These are phyloP conservation scores for Teleiodes luculella DNA, from an alignment of 2,888 invertebrate species.

Conservation along the genomic window DNA sequence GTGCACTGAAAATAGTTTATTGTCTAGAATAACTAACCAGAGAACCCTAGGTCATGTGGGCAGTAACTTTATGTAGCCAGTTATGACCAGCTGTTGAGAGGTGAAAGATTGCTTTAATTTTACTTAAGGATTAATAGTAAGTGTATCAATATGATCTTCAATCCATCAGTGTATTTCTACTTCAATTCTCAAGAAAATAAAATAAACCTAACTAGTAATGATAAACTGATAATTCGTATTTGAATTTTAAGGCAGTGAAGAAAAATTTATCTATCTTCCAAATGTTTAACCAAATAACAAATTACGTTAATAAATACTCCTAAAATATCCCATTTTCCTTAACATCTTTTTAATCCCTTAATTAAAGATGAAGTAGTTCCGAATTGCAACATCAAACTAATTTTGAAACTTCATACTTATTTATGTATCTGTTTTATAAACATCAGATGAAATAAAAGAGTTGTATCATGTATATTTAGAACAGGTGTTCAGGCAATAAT, in stretches of 20 bases:
- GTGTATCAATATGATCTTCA: too few relatives aligned
- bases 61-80: neutral
- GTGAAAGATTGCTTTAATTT: neutral
- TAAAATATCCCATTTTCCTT: too few relatives aligned
- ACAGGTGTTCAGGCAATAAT: constrained; percentile 24
- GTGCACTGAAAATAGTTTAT: neutral
- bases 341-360: too few relatives aligned
- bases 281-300: too few relatives aligned
- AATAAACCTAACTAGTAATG: too few relatives aligned
- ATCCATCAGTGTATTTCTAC: too few relatives aligned
- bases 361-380: too few relatives aligned
- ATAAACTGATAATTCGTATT: too few relatives aligned
- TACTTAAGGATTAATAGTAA: neutral
- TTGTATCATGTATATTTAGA: constrained; percentile 21
- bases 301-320: too few relatives aligned
- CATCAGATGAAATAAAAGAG: neutral
- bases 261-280: too few relatives aligned
- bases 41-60: neutral
- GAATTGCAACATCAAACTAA: neutral
- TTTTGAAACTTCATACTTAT: neutral
- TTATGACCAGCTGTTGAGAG: neutral
- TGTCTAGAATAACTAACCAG: neutral
- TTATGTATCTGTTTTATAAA: neutral
- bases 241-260: too few relatives aligned
- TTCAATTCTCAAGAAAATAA: too few relatives aligned